Percentiles rank a stretch among this genome's conserved stretches.
phyloP scores from a whole-genome alignment of 2,888 invertebrate genomes.

The Thumatha senex region DNA sequence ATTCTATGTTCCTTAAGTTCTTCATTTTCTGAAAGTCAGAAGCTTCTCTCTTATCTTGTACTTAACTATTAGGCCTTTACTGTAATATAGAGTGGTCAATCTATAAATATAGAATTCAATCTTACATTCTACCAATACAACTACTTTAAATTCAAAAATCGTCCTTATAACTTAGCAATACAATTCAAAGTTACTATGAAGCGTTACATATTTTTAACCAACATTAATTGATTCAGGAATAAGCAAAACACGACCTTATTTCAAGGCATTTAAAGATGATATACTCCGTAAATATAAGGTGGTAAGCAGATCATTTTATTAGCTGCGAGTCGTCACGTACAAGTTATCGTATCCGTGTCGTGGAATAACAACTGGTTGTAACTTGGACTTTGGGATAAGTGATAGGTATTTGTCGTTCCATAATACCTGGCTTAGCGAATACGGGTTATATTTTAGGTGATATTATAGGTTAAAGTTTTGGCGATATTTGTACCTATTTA shows the following conservation, averaged over 20 bases:
- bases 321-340: conserved; percentile 56
- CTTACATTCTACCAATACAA: conserved; percentile 12
- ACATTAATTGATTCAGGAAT: conserved; percentile 1
- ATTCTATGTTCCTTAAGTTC: too few species aligned
- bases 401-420: conserved; percentile 41
- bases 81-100: too few species aligned
- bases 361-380: conserved; percentile 56
- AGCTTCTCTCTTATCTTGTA: too few species aligned
- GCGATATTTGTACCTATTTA: conserved; percentile 3
- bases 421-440: conserved; percentile 31
- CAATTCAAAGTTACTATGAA: conserved; percentile 19
- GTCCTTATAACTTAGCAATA: conserved; percentile 19
- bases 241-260: conserved; percentile 21
- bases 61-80: too few species aligned
- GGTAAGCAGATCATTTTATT: conserved; percentile 44
- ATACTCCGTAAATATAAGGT: conserved; percentile 18
- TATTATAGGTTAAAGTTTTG: conserved; percentile 11
- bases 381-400: conserved; percentile 43
- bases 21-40: too few species aligned
- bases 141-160: conserved; percentile 12
- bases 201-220: conserved; percentile 22
- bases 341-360: conserved; percentile 51
- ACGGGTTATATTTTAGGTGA: conserved; percentile 19
- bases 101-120: too few species aligned
- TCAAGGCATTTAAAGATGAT: conserved; percentile 12